Evolutionary conservation across 2,797 vertebrate genomes (phyloP), one percentile per base, ranked within the genome.

Genomic region (Dicrostonyx torquatus): DNA sequence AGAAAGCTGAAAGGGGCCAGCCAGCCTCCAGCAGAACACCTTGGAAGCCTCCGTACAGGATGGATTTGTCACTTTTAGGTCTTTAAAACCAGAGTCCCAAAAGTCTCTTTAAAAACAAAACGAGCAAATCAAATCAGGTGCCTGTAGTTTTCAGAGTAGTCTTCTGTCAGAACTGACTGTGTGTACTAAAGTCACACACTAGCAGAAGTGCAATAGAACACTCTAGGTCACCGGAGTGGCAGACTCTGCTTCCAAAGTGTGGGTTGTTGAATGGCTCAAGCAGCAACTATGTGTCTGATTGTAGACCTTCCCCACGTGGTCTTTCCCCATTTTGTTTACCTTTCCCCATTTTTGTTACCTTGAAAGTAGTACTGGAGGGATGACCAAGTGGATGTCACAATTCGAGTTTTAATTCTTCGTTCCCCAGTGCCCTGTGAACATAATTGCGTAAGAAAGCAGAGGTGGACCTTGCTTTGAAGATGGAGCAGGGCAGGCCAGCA

Each of bases 381-480:
- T 73, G 64, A 77, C 75, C 50, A 60, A 34, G 1, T 45, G 64
- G 29, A 73, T 78, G 89, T 94, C 31, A 77, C 45, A 83, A 3
- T 86, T 75, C 40, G 85, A 92, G 72, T 86, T 40, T 26, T 53
- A 72, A 75, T 70, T 60, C 43, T 87, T 89, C 80, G 48, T 82
- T 85, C 37, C 85, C 40, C 4, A 18, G 0, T 62, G 76, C 37
- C 72, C 85, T 17, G 14, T 75, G 37, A 70, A 34, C 6, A 5
- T 87, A 70, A 75, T 45, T 87, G 58, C 31, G 55, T 9, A 72
- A 22, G 73, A 79, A 79, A 66, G 90, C 83, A 93, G 84, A 85
- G 58, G n/a, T 66, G 29, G 24, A 53, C 20, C 34, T 72, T 91
- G 37, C 78, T 72, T 1, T 64, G 53, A 34, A 60, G 37, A 24